Base-by-base conservation (phyloP, 2,113 vertebrate genomes). In the Amphilophus citrinellus region DNA sequence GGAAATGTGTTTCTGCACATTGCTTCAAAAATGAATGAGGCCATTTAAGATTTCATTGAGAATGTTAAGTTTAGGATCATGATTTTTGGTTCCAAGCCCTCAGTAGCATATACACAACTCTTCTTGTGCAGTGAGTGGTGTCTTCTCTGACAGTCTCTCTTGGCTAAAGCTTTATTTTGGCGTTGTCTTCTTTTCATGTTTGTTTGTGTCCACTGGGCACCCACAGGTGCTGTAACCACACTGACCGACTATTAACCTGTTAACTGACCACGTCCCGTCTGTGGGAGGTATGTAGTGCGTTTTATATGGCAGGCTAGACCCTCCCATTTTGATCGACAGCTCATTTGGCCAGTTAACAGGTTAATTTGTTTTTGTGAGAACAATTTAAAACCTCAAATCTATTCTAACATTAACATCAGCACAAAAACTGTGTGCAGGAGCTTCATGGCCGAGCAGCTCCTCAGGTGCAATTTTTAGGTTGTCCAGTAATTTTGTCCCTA, bases 121-220 rank as follows among this genome's bases (percentile, higher is more conserved):
- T 24, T 0, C 11, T 24, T 42, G 37, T 24, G n/a, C 63, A 24
- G 63, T 44, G 22, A 66, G 24, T 42, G 20, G 62, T 22, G 62
- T 22, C 62, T 65, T 0, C 11, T 65, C 37, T 3, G n/a, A 42
- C 0, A 24, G 3, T 65, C 62, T 42, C 62, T 42, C 37, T 42
- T 65, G 39, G 62, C 62, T 17, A n/a, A 66, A 66, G 63, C 13
- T 66, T 66, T 66, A 22, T 44, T 44, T 44, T 66, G 63, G 63
- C 44, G 15, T 68, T n/a, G n/a, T 27, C 39, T 68, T 68, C 24
- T 8, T 18, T 24, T 68, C 22, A 44, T 47, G 22, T 44, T n/a
- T 37, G 10, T 7, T 42, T 66, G 37, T 44, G 39, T 66, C 60
- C 17, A 61, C 3, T 17, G 27, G 8, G 4, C 35, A 42, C n/a